Percentiles rank a stretch among this genome's conserved stretches.
Conservation (phyloP, 1,140 invertebrate species). For the Caerostris extrusa region DNA sequence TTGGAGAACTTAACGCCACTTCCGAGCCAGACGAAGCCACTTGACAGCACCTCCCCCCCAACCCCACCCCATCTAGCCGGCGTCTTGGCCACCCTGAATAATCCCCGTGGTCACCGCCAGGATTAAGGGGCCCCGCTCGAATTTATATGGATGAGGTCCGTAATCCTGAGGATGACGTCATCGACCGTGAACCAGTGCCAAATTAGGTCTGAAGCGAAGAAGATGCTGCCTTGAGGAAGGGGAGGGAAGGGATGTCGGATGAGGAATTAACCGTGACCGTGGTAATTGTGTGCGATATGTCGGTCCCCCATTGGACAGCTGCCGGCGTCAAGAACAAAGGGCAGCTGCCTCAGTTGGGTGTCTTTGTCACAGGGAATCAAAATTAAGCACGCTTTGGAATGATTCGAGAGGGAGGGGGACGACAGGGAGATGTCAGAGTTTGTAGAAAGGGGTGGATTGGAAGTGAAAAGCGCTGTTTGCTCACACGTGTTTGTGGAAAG, state of each 20-base stretch:
- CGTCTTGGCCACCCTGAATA: conserved; percentile 44
- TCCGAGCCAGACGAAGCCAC: not conserved
- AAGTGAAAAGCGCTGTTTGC: not conserved
- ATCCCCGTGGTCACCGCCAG: conserved; percentile 49
- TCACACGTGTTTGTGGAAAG: not conserved
- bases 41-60: not conserved
- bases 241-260: not conserved
- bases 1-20: conserved; percentile 55
- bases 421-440: not conserved
- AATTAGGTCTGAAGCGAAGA: conserved; percentile 41
- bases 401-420: not conserved
- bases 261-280: conserved; percentile 62
- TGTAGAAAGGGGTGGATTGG: too few species aligned
- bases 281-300: conserved; percentile 71
- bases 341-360: not conserved
- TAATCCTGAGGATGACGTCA: conserved; percentile 57
- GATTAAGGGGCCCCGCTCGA: conserved; percentile 11
- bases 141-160: conserved; percentile 49
- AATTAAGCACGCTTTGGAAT: not conserved
- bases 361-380: conserved; percentile 4
- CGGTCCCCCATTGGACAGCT: conserved; percentile 51
- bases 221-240: not conserved
- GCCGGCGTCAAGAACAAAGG: conserved; percentile 56
- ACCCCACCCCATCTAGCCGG: not conserved
- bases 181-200: conserved; percentile 21